A percentile compares a stretch with the other conserved stretches of the same genome.
Conservation (phyloP, 2,797 vertebrate species). For the Tenualosa ilisha region DNA sequence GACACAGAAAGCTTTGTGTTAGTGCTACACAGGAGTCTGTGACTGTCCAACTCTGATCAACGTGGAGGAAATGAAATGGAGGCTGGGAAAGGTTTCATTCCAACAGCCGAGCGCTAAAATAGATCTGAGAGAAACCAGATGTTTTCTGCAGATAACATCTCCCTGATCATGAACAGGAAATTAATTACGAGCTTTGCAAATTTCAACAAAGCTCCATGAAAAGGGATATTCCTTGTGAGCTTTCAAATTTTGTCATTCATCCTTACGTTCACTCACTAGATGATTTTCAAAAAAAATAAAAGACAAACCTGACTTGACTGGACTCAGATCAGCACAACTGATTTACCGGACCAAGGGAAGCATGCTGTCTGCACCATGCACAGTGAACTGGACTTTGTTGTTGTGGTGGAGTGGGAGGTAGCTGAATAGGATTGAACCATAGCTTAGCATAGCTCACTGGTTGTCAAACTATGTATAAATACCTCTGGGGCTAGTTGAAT, state of each 20-base stretch:
- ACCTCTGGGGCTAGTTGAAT: too few relatives aligned
- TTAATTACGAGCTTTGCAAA: neutral
- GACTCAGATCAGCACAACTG: neutral
- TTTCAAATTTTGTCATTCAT: neutral
- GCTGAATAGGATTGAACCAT: neutral
- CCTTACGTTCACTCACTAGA: neutral
- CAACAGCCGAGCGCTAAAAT: neutral
- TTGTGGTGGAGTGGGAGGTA: neutral
- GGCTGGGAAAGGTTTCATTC: neutral
- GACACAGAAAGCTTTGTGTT: neutral
- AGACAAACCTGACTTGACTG: neutral
- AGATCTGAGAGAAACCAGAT: neutral
- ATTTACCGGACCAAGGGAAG: neutral
- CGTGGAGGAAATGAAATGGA: neutral
- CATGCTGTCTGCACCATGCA: neutral
- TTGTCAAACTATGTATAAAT: too few relatives aligned
- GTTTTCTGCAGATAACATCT: neutral
- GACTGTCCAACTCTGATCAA: neutral
- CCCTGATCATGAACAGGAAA: conserved; percentile 11
- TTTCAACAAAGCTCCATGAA: neutral
- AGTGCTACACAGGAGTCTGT: neutral
- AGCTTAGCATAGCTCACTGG: too few relatives aligned
- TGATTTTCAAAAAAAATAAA: neutral
- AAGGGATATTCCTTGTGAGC: neutral
- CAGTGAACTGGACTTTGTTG: neutral